A percentile compares a stretch with the other conserved stretches of the same genome.
phyloP scores from a whole-genome alignment of 2,797 vertebrate genomes.

The Siniperca obscura region DNA sequence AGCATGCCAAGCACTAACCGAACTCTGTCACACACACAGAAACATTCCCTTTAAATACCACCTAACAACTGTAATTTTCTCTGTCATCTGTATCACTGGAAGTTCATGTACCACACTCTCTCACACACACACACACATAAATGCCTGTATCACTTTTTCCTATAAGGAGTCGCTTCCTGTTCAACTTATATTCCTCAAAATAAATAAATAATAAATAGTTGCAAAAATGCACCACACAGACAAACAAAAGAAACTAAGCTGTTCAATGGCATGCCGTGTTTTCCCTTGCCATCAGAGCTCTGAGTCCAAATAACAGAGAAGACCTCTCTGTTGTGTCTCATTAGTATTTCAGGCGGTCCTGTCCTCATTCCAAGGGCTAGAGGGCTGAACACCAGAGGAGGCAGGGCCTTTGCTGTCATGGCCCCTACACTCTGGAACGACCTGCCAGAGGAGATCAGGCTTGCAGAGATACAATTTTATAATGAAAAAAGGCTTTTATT shows the following conservation, averaged over 20 bases:
- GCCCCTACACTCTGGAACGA: too few relatives aligned
- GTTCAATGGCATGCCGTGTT: slow-evolving; percentile 28
- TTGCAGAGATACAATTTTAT: too few relatives aligned
- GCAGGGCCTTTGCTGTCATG: too few relatives aligned
- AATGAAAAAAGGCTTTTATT: too few relatives aligned
- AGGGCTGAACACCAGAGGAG: too few relatives aligned
- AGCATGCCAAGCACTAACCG: too few relatives aligned
- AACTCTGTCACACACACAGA: background rate
- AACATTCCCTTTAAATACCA: too few relatives aligned
- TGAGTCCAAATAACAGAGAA: slow-evolving; percentile 11
- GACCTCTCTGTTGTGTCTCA: slow-evolving; percentile 32
- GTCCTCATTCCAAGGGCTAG: background rate
- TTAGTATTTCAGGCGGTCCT: slow-evolving; percentile 41
- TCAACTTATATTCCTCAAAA: background rate
- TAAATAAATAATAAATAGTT: background rate
- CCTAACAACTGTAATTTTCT: background rate
- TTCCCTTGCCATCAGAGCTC: slow-evolving; percentile 14
- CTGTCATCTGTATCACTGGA: background rate
- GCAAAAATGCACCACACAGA: background rate
- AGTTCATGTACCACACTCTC: background rate
- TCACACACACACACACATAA: background rate
- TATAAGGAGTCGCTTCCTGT: background rate
- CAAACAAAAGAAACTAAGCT: slow-evolving; percentile 9
- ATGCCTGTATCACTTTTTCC: background rate
- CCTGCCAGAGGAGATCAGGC: too few relatives aligned